phyloP scores from a whole-genome alignment of 1,140 invertebrate species.

The Spodoptera litura region DNA sequence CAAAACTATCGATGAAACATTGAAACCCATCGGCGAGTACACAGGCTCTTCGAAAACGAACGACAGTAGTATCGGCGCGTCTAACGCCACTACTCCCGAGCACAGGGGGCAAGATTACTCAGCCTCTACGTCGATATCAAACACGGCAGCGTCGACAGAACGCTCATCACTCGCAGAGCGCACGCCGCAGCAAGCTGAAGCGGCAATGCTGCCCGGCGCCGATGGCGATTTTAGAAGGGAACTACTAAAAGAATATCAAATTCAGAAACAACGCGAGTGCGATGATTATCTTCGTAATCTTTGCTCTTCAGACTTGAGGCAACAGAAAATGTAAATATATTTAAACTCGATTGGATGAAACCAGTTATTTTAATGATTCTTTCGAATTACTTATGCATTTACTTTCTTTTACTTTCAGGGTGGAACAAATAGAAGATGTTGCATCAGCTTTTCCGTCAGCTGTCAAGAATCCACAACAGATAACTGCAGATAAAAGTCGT shows the following conservation, averaged over 20 bases:
- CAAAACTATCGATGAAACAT: slow-evolving; percentile 77
- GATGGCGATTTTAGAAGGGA: slow-evolving; percentile 89
- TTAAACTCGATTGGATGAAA: slow-evolving; percentile 27
- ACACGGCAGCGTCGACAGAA: slow-evolving; percentile 75
- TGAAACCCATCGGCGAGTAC: slow-evolving; percentile 75
- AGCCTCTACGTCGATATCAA: slow-evolving; percentile 81
- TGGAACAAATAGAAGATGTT: slow-evolving; percentile 87
- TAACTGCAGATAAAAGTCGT: slow-evolving; percentile 50
- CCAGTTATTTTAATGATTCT: background rate
- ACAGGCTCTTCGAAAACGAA: slow-evolving; percentile 64
- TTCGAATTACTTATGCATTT: slow-evolving; percentile 20
- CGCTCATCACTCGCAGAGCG: slow-evolving; percentile 67
- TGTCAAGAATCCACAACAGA: slow-evolving; percentile 61
- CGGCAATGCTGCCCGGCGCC: slow-evolving; percentile 64
- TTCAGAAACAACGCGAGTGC: slow-evolving; percentile 88
- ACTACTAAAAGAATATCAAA: slow-evolving; percentile 91
- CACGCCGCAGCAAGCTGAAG: slow-evolving; percentile 67
- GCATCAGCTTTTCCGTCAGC: slow-evolving; percentile 82
- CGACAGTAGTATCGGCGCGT: slow-evolving; percentile 74
- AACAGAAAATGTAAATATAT: slow-evolving; percentile 88
- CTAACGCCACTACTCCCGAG: slow-evolving; percentile 77
- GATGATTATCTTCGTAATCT: slow-evolving; percentile 80
- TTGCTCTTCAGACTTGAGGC: slow-evolving; percentile 77
- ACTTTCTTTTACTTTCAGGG: slow-evolving; percentile 79
- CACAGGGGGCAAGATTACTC: slow-evolving; percentile 73